phyloP scores from a whole-genome alignment of 2,113 vertebrate species.

The Rynchops niger region DNA sequence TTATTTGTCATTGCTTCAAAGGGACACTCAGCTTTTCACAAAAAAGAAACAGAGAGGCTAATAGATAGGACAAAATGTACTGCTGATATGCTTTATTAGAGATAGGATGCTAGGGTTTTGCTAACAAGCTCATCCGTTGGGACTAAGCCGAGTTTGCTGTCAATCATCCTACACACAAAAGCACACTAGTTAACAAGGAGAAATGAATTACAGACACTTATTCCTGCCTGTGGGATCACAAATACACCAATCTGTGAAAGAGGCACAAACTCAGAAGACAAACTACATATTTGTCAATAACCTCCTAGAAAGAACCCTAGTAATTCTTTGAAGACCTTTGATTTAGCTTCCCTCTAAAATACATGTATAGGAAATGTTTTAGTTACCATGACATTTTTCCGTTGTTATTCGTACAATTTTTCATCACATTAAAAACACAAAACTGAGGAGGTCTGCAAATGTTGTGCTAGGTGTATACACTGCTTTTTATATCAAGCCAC shows the following conservation, averaged over 20 bases:
- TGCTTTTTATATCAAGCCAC: slow-evolving; percentile 71
- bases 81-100: slow-evolving; percentile 90
- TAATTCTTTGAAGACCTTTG: slow-evolving; percentile 85
- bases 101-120: slow-evolving; percentile 86
- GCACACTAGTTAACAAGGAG: slow-evolving; percentile 83
- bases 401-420: slow-evolving; percentile 83
- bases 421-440: slow-evolving; percentile 84
- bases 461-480: slow-evolving; percentile 77
- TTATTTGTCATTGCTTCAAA: slow-evolving; percentile 91
- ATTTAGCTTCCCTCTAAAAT: slow-evolving; percentile 81
- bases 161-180: slow-evolving; percentile 87
- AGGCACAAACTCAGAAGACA: slow-evolving; percentile 85
- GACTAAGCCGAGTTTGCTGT: slow-evolving; percentile 88
- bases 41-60: slow-evolving; percentile 92
- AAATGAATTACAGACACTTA: slow-evolving; percentile 86
- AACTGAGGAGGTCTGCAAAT: slow-evolving; percentile 82
- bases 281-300: slow-evolving; percentile 86
- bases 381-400: slow-evolving; percentile 83
- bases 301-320: slow-evolving; percentile 84
- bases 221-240: slow-evolving; percentile 84
- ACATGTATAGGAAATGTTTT: slow-evolving; percentile 83
- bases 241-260: slow-evolving; percentile 85
- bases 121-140: slow-evolving; percentile 87
- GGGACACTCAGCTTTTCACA: slow-evolving; percentile 90
- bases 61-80: slow-evolving; percentile 90